Conservation (phyloP, 2,888 invertebrate genomes). For the Drepanosiphum platanoidis region DNA sequence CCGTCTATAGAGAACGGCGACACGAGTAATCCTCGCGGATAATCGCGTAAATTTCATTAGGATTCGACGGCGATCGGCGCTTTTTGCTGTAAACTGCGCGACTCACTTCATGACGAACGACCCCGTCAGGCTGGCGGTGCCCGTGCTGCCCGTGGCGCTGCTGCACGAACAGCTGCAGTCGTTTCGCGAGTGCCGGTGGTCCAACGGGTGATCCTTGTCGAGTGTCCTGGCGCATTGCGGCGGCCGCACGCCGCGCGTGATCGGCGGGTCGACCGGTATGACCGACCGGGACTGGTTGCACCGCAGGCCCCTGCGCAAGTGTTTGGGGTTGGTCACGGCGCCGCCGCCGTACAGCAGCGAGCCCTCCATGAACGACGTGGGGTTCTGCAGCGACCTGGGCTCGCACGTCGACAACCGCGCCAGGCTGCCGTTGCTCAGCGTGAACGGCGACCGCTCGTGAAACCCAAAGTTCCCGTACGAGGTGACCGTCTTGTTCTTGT, state of each 20-base stretch:
- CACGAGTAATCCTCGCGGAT: no score
- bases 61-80: no score
- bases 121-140: constrained; percentile 64
- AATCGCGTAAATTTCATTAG: no score
- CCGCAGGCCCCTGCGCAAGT: constrained; percentile 41
- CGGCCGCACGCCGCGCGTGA: background rate
- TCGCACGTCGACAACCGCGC: constrained; percentile 64
- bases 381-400: constrained; percentile 65
- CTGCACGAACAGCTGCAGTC: constrained; percentile 55
- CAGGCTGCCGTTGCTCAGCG: constrained; percentile 65
- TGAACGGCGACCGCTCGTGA: constrained; percentile 59
- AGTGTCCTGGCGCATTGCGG: background rate
- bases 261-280: constrained; percentile 26
- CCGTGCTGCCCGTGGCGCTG: constrained; percentile 63
- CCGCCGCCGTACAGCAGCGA: constrained; percentile 62
- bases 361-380: constrained; percentile 65
- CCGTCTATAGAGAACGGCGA: no score
- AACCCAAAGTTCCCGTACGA: constrained; percentile 54
- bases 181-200: background rate
- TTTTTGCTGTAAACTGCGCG: no score
- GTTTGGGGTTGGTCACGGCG: constrained; percentile 44
- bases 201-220: background rate
- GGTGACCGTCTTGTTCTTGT: constrained; percentile 16
- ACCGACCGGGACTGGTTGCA: constrained; percentile 34
- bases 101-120: constrained; percentile 48